Conservation (phyloP, 2,888 invertebrate genomes). For the Pollenia angustigena region DNA sequence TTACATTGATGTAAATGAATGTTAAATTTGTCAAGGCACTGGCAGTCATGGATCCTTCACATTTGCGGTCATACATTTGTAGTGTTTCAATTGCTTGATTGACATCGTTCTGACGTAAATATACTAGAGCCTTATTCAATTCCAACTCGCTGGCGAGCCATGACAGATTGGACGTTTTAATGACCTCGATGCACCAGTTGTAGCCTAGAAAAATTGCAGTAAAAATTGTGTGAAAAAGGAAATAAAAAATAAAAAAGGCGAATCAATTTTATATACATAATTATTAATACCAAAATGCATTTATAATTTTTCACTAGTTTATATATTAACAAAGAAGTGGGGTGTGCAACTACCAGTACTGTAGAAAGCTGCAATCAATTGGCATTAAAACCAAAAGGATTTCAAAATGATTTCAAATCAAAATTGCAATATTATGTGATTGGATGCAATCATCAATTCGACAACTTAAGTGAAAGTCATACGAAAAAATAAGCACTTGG, state of each 20-base stretch:
- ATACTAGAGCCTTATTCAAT: conserved; percentile 95
- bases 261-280: neutral
- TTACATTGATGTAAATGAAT: conserved; percentile 87
- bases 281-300: too few relatives aligned
- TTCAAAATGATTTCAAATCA: too few relatives aligned
- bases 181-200: conserved; percentile 96
- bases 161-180: conserved; percentile 94
- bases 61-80: conserved; percentile 93
- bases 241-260: neutral
- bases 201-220: conserved; percentile 81
- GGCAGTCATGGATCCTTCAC: conserved; percentile 90
- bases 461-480: too few relatives aligned
- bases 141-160: conserved; percentile 94
- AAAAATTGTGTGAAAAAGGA: neutral
- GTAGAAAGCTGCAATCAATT: too few relatives aligned
- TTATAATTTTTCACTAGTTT: too few relatives aligned
- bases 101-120: conserved; percentile 92
- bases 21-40: conserved; percentile 94
- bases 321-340: too few relatives aligned
- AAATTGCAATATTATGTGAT: too few relatives aligned
- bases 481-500: too few relatives aligned
- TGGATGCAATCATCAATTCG: too few relatives aligned
- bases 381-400: too few relatives aligned
- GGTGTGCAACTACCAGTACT: too few relatives aligned
- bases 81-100: conserved; percentile 92